phyloP scores from a whole-genome alignment of 2,113 vertebrate species.

The Coptodon rendalli region DNA sequence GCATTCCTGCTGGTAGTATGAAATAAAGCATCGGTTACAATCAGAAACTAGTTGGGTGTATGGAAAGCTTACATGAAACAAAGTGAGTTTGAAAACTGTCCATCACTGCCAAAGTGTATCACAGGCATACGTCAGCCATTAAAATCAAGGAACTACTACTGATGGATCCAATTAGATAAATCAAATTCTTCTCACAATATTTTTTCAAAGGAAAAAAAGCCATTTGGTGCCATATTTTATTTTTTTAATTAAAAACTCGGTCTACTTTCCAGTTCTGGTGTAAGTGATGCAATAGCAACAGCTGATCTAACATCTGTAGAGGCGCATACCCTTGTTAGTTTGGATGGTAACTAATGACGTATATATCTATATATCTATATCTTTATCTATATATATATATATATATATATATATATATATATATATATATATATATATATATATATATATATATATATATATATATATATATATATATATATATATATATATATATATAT shows the following conservation, averaged over 20 bases:
- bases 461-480: too few species aligned
- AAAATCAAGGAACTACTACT: not conserved
- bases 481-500: too few species aligned
- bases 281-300: not conserved
- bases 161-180: not conserved
- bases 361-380: too few species aligned
- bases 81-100: not conserved
- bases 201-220: not conserved
- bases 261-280: not conserved
- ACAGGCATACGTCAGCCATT: not conserved
- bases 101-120: not conserved
- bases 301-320: not conserved
- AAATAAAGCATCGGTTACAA: not conserved
- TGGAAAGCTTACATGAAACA: not conserved
- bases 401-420: too few species aligned
- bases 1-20: not conserved
- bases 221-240: not conserved
- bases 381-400: too few species aligned
- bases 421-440: too few species aligned
- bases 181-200: not conserved
- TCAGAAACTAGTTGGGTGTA: not conserved
- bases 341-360: not conserved
- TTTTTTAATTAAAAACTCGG: not conserved
- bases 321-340: not conserved
- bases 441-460: too few species aligned